These are phyloP conservation scores for Origma solitaria DNA, from an alignment of 2,113 vertebrate genomes.

Conservation along the genomic window DNA sequence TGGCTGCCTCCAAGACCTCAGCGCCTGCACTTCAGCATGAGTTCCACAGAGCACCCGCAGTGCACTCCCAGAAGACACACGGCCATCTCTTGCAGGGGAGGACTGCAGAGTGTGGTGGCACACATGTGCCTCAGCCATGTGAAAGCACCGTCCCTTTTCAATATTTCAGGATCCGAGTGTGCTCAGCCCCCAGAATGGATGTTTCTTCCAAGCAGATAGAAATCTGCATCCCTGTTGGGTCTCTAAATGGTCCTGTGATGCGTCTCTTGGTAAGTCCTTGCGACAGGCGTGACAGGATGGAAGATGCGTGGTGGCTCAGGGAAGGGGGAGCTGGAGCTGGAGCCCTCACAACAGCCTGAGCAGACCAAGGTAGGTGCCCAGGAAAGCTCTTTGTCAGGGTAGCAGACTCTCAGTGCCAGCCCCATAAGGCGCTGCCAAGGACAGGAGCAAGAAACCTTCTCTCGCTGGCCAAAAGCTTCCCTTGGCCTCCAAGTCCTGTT, in stretches of 20 bases:
- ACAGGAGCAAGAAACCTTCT: not conserved
- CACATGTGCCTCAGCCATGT: constrained; percentile 17
- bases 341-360: not conserved
- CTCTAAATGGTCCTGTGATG: constrained; percentile 15
- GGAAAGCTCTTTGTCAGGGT: not conserved
- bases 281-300: constrained; percentile 1
- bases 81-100: not conserved
- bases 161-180: constrained; percentile 48
- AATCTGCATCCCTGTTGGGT: constrained; percentile 5
- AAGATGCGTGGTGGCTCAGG: not conserved
- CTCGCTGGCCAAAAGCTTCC: accelerated
- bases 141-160: constrained; percentile 28
- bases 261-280: not conserved
- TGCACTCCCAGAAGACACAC: not conserved
- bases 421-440: not conserved
- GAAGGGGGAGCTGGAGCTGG: not conserved
- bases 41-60: accelerated
- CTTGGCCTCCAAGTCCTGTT: not conserved
- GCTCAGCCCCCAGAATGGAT: constrained; percentile 16
- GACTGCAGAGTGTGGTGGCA: not conserved
- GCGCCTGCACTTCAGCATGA: accelerated
- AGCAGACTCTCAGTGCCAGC: not conserved
- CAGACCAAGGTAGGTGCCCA: not conserved
- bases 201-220: constrained; percentile 17
- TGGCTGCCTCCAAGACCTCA: not conserved